Conservation (phyloP, 2,797 vertebrate species). For the Mycteria americana region DNA sequence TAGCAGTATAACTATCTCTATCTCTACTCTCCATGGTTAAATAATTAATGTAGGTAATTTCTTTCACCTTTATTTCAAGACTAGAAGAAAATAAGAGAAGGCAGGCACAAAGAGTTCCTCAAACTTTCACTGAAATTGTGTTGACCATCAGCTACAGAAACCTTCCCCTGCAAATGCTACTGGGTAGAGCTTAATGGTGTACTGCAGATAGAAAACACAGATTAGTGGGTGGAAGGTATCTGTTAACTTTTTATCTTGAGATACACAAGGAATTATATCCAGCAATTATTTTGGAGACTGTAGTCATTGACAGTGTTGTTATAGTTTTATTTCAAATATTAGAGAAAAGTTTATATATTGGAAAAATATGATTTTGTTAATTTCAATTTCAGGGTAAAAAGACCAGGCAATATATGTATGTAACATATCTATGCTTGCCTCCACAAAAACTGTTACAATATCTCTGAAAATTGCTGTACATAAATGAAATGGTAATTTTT, state of each 20-base stretch:
- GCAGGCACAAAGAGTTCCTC: background rate
- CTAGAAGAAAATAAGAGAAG: background rate
- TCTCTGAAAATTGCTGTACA: background rate
- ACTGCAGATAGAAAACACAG: background rate
- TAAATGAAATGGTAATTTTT: background rate
- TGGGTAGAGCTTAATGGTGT: background rate
- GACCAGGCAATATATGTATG: accelerated
- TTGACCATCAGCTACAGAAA: background rate
- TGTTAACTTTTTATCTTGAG: background rate
- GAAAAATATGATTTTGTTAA: background rate
- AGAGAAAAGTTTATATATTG: background rate
- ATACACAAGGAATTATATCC: background rate
- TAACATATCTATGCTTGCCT: background rate
- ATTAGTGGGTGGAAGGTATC: background rate
- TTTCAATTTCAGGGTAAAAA: background rate
- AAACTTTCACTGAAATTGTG: background rate
- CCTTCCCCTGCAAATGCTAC: background rate
- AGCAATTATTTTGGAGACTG: background rate
- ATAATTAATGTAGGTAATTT: background rate
- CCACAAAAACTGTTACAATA: background rate
- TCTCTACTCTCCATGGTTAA: background rate
- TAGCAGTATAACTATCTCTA: background rate
- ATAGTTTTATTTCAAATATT: background rate
- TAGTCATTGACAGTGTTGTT: background rate
- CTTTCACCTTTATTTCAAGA: background rate